Conservation (phyloP, 2,113 vertebrate genomes). For the Agapornis roseicollis region DNA sequence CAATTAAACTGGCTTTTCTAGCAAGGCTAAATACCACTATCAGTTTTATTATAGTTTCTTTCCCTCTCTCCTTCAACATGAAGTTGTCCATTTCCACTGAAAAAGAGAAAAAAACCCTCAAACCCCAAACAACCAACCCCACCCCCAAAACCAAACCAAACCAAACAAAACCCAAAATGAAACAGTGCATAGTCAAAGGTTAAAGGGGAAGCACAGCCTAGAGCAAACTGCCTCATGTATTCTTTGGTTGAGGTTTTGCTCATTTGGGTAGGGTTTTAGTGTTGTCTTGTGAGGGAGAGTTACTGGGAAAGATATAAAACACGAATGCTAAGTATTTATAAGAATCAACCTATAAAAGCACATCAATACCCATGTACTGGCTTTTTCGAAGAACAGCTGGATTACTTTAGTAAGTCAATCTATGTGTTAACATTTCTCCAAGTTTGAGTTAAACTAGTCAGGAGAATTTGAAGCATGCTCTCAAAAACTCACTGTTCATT, state of each 20-base stretch:
- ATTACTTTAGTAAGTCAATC: not conserved
- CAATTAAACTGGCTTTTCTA: not conserved
- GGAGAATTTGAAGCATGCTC: not conserved
- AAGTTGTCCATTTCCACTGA: not conserved
- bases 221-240: not conserved
- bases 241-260: not conserved
- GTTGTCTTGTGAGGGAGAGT: not conserved
- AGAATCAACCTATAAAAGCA: not conserved
- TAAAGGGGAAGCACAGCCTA: not conserved
- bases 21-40: not conserved
- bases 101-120: too few species aligned
- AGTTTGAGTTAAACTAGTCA: not conserved
- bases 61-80: not conserved
- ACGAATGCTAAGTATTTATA: not conserved
- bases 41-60: not conserved
- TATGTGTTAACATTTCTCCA: not conserved
- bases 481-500: not conserved
- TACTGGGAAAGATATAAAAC: not conserved
- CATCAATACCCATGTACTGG: fast-evolving
- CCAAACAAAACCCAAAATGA: not conserved
- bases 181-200: not conserved
- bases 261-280: not conserved
- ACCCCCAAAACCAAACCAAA: too few species aligned
- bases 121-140: too few species aligned
- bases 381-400: not conserved